These are phyloP conservation scores for Standfussiana lucernea DNA, from an alignment of 2,888 invertebrate genomes.

Conservation along the genomic window DNA sequence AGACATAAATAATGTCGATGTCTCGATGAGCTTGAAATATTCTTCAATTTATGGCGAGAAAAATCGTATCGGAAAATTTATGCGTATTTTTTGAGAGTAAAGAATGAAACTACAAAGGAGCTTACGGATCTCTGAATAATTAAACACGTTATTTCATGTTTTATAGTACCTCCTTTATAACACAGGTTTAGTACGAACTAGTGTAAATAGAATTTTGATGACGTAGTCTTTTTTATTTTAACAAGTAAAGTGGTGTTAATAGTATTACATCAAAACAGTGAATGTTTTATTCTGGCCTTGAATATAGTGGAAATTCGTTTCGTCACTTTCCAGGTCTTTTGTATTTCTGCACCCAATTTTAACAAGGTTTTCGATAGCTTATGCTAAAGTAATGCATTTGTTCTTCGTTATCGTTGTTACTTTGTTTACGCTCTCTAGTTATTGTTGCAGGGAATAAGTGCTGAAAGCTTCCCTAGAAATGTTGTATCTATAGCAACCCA, in stretches of 20 bases:
- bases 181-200: neutral
- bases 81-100: conserved; percentile 16
- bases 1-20: conserved; percentile 41
- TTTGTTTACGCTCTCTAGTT: no score
- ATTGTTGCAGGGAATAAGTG: neutral
- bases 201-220: neutral
- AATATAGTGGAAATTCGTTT: neutral
- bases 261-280: neutral
- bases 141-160: conserved; percentile 12
- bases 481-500: neutral
- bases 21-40: conserved; percentile 42
- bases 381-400: neutral
- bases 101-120: neutral
- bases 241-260: neutral
- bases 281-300: neutral
- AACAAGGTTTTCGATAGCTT: neutral
- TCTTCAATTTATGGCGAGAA: conserved; percentile 41
- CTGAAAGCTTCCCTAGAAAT: neutral
- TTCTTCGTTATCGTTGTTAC: neutral
- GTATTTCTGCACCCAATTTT: neutral
- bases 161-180: neutral
- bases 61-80: conserved; percentile 13
- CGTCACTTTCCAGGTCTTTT: neutral
- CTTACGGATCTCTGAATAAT: conserved; percentile 10
- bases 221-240: neutral